phyloP scores from a whole-genome alignment of 2,888 invertebrate species.

The Xestia c-nigrum region DNA sequence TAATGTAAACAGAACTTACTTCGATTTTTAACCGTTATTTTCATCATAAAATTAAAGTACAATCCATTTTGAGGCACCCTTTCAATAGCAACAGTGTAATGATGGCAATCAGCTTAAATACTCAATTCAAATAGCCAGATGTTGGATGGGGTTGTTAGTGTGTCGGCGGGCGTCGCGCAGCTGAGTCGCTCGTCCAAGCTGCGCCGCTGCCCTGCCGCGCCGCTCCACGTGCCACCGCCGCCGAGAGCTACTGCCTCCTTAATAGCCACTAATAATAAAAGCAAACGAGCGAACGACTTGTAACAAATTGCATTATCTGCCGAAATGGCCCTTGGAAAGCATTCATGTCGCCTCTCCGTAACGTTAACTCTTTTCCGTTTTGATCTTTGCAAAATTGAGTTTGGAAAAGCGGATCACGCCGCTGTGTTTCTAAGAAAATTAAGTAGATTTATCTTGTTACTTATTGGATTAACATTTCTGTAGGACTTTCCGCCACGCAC shows the following conservation, averaged over 20 bases:
- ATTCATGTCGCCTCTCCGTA: slow-evolving; percentile 73
- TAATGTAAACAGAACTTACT: slow-evolving; percentile 59
- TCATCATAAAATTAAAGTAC: slow-evolving; percentile 73
- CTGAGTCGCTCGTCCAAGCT: slow-evolving; percentile 33
- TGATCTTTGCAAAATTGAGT: slow-evolving; percentile 73
- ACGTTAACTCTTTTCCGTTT: slow-evolving; percentile 76
- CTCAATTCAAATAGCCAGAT: slow-evolving; percentile 82
- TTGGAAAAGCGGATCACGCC: slow-evolving; percentile 64
- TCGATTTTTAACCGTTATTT: slow-evolving; percentile 69
- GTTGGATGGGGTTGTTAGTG: slow-evolving; percentile 72
- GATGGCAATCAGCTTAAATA: slow-evolving; percentile 82
- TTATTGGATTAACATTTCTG: slow-evolving; percentile 61
- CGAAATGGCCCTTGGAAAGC: slow-evolving; percentile 80
- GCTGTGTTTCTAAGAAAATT: slow-evolving; percentile 63
- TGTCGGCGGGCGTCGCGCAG: slow-evolving; percentile 30
- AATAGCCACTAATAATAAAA: slow-evolving; percentile 85
- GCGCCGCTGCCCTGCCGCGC: slow-evolving; percentile 56
- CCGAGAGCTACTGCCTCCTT: slow-evolving; percentile 73
- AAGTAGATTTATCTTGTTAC: slow-evolving; percentile 57
- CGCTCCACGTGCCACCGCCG: slow-evolving; percentile 72
- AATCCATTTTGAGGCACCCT: slow-evolving; percentile 75
- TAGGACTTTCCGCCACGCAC: slow-evolving; percentile 23
- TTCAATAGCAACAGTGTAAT: slow-evolving; percentile 77
- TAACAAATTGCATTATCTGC: slow-evolving; percentile 86
- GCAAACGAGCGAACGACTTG: slow-evolving; percentile 84